Conservation (phyloP, 2,888 invertebrate genomes). For the Rhamphomyia laevipes region DNA sequence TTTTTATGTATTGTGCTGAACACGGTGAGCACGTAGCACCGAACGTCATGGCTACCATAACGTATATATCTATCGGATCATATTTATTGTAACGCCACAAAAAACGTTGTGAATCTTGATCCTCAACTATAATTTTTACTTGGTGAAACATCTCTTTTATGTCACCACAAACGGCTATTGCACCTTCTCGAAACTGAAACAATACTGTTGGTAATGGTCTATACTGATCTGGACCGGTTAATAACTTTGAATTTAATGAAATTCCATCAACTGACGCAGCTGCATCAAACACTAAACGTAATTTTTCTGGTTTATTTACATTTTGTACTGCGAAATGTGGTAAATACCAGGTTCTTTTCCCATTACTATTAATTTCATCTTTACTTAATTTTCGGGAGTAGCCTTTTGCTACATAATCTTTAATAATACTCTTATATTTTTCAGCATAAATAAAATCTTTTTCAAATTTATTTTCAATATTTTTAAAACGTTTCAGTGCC, state of each 20-base stretch:
- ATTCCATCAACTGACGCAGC: slow-evolving; percentile 19
- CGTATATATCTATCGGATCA: slow-evolving; percentile 8
- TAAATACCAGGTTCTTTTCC: slow-evolving; percentile 20
- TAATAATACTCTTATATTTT: slow-evolving; percentile 12
- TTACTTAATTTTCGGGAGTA: slow-evolving; percentile 14
- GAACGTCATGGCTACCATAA: slow-evolving; percentile 18
- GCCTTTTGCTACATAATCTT: slow-evolving; percentile 14
- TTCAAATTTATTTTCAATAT: slow-evolving; percentile 14
- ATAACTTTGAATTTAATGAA: slow-evolving; percentile 20
- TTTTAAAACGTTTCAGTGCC: slow-evolving; percentile 13
- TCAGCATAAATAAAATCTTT: slow-evolving; percentile 8
- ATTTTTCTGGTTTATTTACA: too few species aligned
- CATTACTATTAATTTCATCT: slow-evolving; percentile 10
- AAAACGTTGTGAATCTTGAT: slow-evolving; percentile 23
- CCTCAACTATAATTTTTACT: slow-evolving; percentile 18
- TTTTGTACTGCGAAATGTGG: too few species aligned
- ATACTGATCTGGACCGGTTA: slow-evolving; percentile 26
- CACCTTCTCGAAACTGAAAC: slow-evolving; percentile 26
- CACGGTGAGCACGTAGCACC: too few species aligned
- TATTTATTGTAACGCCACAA: slow-evolving; percentile 16
- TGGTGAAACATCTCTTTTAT: slow-evolving; percentile 23
- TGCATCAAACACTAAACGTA: slow-evolving; percentile 25
- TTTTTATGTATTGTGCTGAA: slow-evolving; percentile 16
- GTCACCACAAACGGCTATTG: slow-evolving; percentile 22
- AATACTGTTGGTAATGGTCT: slow-evolving; percentile 24